Evolutionary conservation across 2,797 vertebrate species (phyloP).

Genomic region (Gallinago stenura): DNA sequence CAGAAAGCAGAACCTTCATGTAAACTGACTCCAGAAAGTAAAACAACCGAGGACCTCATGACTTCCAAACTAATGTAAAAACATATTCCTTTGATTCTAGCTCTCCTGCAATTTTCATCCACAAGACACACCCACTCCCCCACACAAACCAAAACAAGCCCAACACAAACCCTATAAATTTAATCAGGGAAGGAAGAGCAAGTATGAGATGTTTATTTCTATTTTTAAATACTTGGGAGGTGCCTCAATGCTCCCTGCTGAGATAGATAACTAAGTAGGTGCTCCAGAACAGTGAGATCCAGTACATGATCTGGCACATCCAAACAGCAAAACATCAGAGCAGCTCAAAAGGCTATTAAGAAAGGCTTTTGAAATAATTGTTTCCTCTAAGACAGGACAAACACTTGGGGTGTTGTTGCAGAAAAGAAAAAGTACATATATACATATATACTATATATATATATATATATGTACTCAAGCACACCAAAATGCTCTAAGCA

Average conservation of each 20-base stretch:
- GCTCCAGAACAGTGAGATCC: constrained; percentile 27
- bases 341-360: background rate
- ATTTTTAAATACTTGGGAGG: constrained; percentile 64
- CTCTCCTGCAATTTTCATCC: constrained; percentile 13
- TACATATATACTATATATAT: fast-evolving
- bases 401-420: background rate
- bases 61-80: background rate
- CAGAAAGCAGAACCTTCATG: background rate
- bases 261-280: constrained; percentile 2
- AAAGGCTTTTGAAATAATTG: constrained; percentile 41
- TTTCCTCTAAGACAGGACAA: constrained; percentile 21
- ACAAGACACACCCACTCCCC: constrained; percentile 44
- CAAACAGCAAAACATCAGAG: constrained; percentile 23
- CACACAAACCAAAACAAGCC: constrained; percentile 62
- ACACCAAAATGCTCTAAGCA: constrained; percentile 19
- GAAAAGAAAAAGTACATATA: background rate
- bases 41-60: background rate
- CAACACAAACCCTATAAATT: constrained; percentile 30
- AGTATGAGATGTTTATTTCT: constrained; percentile 51
- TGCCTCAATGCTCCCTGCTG: background rate
- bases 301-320: constrained; percentile 15
- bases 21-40: background rate
- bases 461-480: background rate
- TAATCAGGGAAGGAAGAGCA: constrained; percentile 46
- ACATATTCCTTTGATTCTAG: background rate